Conservation (phyloP, 2,797 vertebrate species). For the Semotilus atromaculatus region DNA sequence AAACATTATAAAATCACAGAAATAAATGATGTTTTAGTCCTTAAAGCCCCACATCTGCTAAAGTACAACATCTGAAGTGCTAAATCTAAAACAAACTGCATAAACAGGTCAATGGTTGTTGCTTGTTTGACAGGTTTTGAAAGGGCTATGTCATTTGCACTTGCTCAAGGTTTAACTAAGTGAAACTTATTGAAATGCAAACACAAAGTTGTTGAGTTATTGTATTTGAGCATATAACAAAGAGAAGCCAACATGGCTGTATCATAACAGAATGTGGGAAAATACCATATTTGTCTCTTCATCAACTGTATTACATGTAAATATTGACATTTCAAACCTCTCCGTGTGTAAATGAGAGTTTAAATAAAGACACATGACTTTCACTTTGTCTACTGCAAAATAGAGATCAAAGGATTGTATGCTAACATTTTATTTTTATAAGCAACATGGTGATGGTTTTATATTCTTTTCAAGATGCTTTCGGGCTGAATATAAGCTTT, state of each 20-base stretch:
- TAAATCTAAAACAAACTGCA: neutral
- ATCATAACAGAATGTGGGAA: neutral
- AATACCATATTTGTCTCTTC: constrained; percentile 1
- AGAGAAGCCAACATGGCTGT: neutral
- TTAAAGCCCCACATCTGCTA: neutral
- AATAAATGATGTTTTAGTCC: neutral
- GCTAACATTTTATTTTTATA: constrained; percentile 36
- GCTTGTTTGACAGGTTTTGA: constrained; percentile 34
- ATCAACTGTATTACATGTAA: constrained; percentile 32
- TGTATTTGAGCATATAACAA: constrained; percentile 10
- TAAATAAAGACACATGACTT: neutral
- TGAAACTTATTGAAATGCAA: constrained; percentile 36
- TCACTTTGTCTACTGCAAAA: constrained; percentile 13
- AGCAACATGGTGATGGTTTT: constrained; percentile 37
- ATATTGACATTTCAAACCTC: constrained; percentile 22
- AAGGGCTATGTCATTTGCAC: constrained; percentile 14
- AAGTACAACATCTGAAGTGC: neutral
- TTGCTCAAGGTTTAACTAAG: neutral
- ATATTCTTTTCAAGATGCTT: constrained; percentile 5
- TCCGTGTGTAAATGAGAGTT: constrained; percentile 22
- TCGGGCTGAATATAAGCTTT: constrained; percentile 7
- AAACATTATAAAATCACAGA: neutral
- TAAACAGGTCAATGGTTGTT: neutral
- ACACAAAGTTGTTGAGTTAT: neutral
- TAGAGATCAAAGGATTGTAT: constrained; percentile 19